phyloP scores from a whole-genome alignment of 2,888 invertebrate species.

The Ophraella communa region DNA sequence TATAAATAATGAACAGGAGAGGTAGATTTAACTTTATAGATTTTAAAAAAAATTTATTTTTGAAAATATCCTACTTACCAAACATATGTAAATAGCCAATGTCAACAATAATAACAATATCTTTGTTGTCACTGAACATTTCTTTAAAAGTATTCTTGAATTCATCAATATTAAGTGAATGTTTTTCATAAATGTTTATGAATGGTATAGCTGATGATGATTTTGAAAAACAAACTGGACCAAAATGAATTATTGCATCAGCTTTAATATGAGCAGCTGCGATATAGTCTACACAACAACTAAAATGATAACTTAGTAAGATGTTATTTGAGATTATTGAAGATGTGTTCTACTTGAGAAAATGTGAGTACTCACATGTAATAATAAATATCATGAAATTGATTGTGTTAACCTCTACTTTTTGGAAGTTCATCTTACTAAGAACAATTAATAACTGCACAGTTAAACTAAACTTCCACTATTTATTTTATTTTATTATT shows the following conservation, averaged over 20 bases:
- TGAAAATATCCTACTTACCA: constrained; percentile 57
- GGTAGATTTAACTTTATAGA: too few species aligned
- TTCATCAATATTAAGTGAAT: constrained; percentile 61
- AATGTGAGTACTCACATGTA: too few species aligned
- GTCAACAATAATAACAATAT: constrained; percentile 71
- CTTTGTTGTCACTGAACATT: constrained; percentile 53
- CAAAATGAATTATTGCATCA: constrained; percentile 90
- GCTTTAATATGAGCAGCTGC: constrained; percentile 87
- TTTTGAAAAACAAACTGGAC: constrained; percentile 84
- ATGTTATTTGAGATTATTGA: too few species aligned
- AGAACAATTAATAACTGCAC: too few species aligned
- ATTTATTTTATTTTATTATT: too few species aligned
- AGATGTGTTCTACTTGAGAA: too few species aligned
- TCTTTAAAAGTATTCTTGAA: constrained; percentile 54
- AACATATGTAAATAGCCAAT: constrained; percentile 69
- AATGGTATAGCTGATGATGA: constrained; percentile 76
- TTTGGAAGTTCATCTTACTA: too few species aligned
- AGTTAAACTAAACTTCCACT: too few species aligned
- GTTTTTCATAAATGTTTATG: constrained; percentile 73
- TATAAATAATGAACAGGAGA: neutral
- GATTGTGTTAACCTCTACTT: too few species aligned
- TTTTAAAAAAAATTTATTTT: neutral
- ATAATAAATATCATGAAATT: too few species aligned
- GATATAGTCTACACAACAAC: constrained; percentile 90
- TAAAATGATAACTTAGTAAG: constrained; percentile 57